Conservation (phyloP, 2,113 vertebrate species). For the Sialia sialis region DNA sequence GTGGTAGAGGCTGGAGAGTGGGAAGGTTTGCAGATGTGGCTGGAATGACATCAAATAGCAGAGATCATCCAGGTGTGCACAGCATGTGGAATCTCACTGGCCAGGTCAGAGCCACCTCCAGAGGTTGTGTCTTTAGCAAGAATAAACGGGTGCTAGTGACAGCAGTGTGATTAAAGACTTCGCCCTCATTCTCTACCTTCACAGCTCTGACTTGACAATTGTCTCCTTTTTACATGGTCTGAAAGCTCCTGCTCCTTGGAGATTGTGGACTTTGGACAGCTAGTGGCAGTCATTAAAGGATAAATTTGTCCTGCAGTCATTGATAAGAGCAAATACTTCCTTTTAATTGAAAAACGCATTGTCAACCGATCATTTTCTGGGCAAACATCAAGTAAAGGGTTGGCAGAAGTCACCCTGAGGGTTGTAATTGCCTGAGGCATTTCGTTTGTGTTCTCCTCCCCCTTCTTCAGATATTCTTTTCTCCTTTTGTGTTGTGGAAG, state of each 20-base stretch:
- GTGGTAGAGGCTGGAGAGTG: accelerated
- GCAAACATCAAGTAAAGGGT: neutral
- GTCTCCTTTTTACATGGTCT: neutral
- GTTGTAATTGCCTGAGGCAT: neutral
- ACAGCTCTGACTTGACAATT: neutral
- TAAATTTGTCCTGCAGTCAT: neutral
- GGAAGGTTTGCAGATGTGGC: neutral
- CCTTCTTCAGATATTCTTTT: neutral
- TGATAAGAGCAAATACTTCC: neutral
- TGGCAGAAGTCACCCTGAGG: neutral
- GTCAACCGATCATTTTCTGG: neutral
- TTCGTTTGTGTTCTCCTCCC: neutral
- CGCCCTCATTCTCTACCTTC: neutral
- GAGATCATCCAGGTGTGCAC: accelerated
- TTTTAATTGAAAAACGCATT: neutral
- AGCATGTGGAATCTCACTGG: neutral
- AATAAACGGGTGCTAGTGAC: neutral
- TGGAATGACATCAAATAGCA: neutral
- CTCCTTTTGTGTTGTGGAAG: neutral
- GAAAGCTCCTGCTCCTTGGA: neutral
- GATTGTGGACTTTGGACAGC: neutral
- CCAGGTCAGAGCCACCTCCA: neutral
- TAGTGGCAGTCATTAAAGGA: neutral
- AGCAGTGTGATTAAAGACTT: accelerated
- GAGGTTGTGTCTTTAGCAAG: neutral